Evolutionary conservation across 1,140 invertebrate species (phyloP).

Genomic region (Samia ricini): DNA sequence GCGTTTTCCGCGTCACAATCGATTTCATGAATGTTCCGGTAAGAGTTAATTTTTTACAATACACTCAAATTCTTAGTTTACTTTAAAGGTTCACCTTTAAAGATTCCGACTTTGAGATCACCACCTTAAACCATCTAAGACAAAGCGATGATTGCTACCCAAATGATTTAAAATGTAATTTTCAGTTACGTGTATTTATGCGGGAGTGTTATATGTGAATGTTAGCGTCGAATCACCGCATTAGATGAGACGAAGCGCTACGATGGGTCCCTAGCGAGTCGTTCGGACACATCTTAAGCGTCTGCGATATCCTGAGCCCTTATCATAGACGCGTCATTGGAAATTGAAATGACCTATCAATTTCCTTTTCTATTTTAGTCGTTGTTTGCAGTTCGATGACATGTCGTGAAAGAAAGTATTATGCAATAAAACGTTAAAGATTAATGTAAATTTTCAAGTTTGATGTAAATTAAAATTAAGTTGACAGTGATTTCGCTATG

Average conservation of each 20-base stretch:
- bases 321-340: constrained; percentile 51
- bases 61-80: no score
- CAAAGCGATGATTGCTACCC: not conserved
- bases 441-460: no score
- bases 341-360: constrained; percentile 52
- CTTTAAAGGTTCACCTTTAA: no score
- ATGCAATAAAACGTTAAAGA: not conserved
- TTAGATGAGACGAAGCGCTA: constrained; percentile 42
- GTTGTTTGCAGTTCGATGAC: constrained; percentile 2
- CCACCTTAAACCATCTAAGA: not conserved
- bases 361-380: constrained; percentile 47
- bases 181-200: not conserved
- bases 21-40: no score
- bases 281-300: constrained; percentile 21
- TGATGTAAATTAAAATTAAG: no score
- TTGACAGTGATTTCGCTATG: no score
- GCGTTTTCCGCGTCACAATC: no score
- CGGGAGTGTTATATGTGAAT: not conserved
- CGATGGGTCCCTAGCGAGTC: constrained; percentile 39
- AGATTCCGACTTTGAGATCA: no score
- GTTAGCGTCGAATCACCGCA: constrained; percentile 11
- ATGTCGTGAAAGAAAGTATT: not conserved
- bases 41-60: no score
- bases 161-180: not conserved
- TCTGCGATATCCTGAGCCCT: constrained; percentile 36